A percentile compares a stretch with the other conserved stretches of the same genome.
Conservation (phyloP, 2,113 vertebrate genomes). For the Chaetorhynchus papuensis region DNA sequence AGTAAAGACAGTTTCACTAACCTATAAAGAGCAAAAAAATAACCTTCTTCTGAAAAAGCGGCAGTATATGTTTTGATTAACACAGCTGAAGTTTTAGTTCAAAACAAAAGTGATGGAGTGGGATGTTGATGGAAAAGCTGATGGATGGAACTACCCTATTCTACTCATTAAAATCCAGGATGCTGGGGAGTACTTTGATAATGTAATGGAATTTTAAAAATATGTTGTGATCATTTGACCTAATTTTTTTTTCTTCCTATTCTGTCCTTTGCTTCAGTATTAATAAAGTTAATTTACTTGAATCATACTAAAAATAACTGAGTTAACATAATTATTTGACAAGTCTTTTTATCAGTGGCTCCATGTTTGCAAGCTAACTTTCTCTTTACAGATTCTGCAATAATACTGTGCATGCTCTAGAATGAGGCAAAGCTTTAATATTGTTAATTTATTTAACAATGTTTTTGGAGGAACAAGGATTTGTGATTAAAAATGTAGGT, state of each 20-base stretch:
- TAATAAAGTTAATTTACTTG: neutral
- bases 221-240: neutral
- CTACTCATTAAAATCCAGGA: neutral
- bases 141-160: neutral
- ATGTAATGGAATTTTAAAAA: neutral
- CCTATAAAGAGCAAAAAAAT: neutral
- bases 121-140: neutral
- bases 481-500: neutral
- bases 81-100: neutral
- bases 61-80: neutral
- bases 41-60: neutral
- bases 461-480: neutral
- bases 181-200: neutral
- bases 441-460: neutral
- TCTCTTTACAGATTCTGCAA: neutral
- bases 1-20: neutral
- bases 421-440: neutral
- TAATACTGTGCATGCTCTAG: neutral
- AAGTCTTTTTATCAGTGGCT: neutral
- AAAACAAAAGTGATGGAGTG: neutral
- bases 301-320: neutral
- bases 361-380: neutral
- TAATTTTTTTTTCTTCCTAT: neutral
- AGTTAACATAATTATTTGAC: neutral
- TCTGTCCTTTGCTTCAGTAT: neutral